Evolutionary conservation across 1,140 invertebrate species (phyloP).

Genomic region (Drosophila ohnishii): DNA sequence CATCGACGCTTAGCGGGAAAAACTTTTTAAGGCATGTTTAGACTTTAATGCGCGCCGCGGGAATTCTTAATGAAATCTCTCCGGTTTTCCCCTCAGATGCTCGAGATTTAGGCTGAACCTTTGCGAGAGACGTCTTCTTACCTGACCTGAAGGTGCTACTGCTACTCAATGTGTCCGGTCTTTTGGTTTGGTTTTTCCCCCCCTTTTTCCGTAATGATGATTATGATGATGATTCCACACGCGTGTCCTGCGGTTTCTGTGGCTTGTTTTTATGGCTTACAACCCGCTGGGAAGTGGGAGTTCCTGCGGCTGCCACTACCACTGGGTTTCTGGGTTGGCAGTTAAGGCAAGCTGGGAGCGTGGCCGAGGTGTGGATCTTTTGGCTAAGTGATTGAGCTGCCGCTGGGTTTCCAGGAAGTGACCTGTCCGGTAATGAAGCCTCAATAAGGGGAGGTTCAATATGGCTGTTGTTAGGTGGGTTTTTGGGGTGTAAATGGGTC

Average conservation of each 20-base stretch:
- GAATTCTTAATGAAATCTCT: constrained; percentile 79
- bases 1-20: constrained; percentile 65
- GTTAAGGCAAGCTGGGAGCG: constrained; percentile 23
- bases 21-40: constrained; percentile 81
- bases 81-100: constrained; percentile 57
- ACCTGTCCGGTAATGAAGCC: constrained; percentile 7
- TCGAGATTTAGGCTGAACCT: constrained; percentile 13
- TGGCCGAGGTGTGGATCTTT: constrained; percentile 64
- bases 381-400: constrained; percentile 57
- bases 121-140: constrained; percentile 14
- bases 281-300: constrained; percentile 60
- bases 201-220: constrained; percentile 46
- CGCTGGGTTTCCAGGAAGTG: constrained; percentile 17
- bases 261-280: constrained; percentile 64
- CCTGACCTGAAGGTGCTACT: constrained; percentile 32
- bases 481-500: neutral
- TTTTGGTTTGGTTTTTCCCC: constrained; percentile 42
- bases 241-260: constrained; percentile 71
- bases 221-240: constrained; percentile 54
- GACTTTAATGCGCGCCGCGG: constrained; percentile 78
- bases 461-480: neutral
- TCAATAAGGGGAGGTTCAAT: neutral
- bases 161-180: constrained; percentile 47
- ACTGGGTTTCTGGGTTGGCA: constrained; percentile 7
- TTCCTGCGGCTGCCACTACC: constrained; percentile 22